Conservation (phyloP, 2,797 vertebrate species). For the Poeciliopsis paucimaculata region DNA sequence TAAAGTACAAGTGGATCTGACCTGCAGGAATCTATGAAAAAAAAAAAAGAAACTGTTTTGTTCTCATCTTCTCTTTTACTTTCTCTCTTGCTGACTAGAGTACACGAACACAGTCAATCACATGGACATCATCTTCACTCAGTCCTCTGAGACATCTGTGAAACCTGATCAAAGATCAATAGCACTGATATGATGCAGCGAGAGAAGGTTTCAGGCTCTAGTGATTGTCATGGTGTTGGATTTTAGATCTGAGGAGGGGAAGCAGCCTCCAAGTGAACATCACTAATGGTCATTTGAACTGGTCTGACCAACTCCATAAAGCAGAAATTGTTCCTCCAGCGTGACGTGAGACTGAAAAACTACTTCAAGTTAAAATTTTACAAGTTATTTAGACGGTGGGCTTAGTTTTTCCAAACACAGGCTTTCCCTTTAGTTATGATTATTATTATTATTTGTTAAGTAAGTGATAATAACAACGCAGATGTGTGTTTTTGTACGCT, state of each 20-base stretch:
- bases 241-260: background rate
- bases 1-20: constrained; percentile 42
- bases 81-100: constrained; percentile 5
- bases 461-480: background rate
- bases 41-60: constrained; percentile 14
- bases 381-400: background rate
- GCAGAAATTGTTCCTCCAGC: background rate
- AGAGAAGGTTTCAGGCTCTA: constrained; percentile 25
- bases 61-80: constrained; percentile 11
- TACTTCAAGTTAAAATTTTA: background rate
- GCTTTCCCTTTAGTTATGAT: background rate
- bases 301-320: background rate
- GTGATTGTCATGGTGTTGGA: constrained; percentile 25
- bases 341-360: background rate
- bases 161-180: constrained; percentile 75
- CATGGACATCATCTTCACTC: constrained; percentile 33
- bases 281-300: background rate
- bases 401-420: background rate
- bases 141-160: constrained; percentile 57
- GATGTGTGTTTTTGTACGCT: background rate
- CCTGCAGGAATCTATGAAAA: constrained; percentile 52
- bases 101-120: constrained; percentile 24
- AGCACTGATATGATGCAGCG: constrained; percentile 44
- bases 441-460: background rate
- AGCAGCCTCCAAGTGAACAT: background rate